phyloP scores from a whole-genome alignment of 2,888 invertebrate genomes.

The Bombylius major region DNA sequence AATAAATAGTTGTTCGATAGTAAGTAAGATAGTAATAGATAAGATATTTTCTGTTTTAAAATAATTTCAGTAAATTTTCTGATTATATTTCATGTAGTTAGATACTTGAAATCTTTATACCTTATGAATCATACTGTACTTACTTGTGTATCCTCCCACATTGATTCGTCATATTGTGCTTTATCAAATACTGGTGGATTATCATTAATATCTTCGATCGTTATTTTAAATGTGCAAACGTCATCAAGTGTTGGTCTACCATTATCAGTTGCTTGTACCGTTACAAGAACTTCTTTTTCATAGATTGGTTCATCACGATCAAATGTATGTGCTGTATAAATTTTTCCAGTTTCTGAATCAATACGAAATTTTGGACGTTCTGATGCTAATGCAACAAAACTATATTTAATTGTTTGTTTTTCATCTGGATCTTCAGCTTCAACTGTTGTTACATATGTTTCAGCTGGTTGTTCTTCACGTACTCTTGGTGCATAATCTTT shows the following conservation, averaged over 20 bases:
- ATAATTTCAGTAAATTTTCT: no score
- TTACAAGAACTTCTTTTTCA: conserved; percentile 71
- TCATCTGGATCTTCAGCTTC: conserved; percentile 44
- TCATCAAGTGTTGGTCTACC: conserved; percentile 82
- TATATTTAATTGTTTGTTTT: conserved; percentile 71
- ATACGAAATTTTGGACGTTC: conserved; percentile 69
- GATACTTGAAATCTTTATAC: no score
- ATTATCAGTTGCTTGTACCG: conserved; percentile 85
- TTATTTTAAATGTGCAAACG: conserved; percentile 85
- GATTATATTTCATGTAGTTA: no score
- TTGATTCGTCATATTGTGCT: conserved; percentile 56
- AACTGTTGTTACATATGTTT: conserved; percentile 54
- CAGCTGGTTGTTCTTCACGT: conserved; percentile 62
- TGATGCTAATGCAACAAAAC: conserved; percentile 61
- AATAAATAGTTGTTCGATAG: no score
- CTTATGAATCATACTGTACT: not conserved
- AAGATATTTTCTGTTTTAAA: no score
- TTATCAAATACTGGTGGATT: conserved; percentile 45
- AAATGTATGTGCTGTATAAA: conserved; percentile 65
- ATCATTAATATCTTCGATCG: conserved; percentile 87
- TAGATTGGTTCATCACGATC: conserved; percentile 82
- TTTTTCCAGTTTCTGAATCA: conserved; percentile 59
- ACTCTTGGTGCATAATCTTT: conserved; percentile 66
- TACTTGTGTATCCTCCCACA: conserved; percentile 64
- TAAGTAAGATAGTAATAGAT: no score